Conservation (phyloP, 2,797 vertebrate genomes). For the Glyptemys insculpta region DNA sequence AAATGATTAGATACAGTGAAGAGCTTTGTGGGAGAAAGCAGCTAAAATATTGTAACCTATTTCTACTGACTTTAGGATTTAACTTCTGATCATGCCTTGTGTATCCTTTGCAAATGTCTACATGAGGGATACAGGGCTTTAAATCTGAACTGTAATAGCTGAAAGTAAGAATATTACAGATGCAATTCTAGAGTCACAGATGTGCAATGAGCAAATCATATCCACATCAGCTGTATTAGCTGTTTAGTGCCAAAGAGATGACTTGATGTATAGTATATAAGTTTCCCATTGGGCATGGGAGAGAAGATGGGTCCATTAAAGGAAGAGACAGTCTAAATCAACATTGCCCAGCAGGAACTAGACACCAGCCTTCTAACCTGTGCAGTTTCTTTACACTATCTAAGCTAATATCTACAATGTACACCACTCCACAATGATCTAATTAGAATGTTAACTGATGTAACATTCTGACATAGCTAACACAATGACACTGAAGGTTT, state of each 20-base stretch:
- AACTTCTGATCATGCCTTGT: background rate
- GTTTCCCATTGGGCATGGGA: background rate
- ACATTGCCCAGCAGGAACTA: background rate
- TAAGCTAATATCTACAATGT: background rate
- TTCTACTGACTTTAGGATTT: background rate
- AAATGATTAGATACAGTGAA: background rate
- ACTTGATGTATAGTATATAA: background rate
- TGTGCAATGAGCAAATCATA: background rate
- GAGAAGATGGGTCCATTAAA: background rate
- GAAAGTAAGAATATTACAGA: slow-evolving; percentile 18
- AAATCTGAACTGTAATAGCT: background rate
- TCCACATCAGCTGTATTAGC: background rate
- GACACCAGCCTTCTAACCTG: slow-evolving; percentile 22
- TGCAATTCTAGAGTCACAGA: background rate
- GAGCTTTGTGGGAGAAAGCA: slow-evolving; percentile 2
- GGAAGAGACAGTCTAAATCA: background rate
- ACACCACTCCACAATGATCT: slow-evolving; percentile 51
- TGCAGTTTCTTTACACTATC: slow-evolving; percentile 9
- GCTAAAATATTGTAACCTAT: slow-evolving; percentile 7
- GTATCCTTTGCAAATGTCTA: slow-evolving; percentile 4
- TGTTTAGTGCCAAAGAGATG: background rate
- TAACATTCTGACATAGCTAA: slow-evolving; percentile 61
- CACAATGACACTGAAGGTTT: slow-evolving; percentile 63
- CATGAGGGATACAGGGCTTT: background rate
- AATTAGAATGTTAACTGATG: slow-evolving; percentile 71